Evolutionary conservation across 1,140 invertebrate genomes (phyloP), one percentile per base, ranked within the genome.

Genomic region (Ylistrum balloti): DNA sequence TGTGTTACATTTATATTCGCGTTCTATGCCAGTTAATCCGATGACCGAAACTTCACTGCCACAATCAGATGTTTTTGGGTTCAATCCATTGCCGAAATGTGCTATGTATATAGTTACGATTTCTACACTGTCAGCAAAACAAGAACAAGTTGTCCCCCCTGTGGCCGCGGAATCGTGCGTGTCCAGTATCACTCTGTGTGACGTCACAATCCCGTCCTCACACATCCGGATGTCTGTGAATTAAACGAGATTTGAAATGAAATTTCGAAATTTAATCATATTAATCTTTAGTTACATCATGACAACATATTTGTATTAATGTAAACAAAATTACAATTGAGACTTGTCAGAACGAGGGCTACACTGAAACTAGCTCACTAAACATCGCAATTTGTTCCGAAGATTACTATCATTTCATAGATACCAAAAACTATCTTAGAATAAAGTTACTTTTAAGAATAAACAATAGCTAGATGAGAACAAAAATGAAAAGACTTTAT

Each of bases 101-200:
- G n/a, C 22, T 74, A 74, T 28, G 56, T 74, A 74, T 74, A 74
- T 28, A 9, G 5, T 28, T 28, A 74, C 7, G n/a, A 74, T 74
- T 5, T 5, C 3, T 74, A n/a, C 28, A 74, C 22, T 1, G 56
- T 74, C 11, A 74, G 28, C 56, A 74, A 1, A 28, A 74, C 56
- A 74, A 1, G 56, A 74, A 74, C 56, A 74, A 74, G 56, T 74
- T 74, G n/a, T 74, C 56, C 28, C 56, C 56, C 56, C 56, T 74
- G 56, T 28, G 1, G 9, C 56, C n/a, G 5, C 56, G 56, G 56
- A 22, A 1, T 2, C 13, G n/a, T 74, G 56, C 28, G 56, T 74
- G 56, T 74, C 56, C 56, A 74, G 56, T 74, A 74, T 74, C 22
- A 74, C 56, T 74, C 13, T 74, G n/a, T 74, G 22, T 74, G 56